phyloP scores from a whole-genome alignment of 2,888 invertebrate genomes.

The Phaedon cochleariae region DNA sequence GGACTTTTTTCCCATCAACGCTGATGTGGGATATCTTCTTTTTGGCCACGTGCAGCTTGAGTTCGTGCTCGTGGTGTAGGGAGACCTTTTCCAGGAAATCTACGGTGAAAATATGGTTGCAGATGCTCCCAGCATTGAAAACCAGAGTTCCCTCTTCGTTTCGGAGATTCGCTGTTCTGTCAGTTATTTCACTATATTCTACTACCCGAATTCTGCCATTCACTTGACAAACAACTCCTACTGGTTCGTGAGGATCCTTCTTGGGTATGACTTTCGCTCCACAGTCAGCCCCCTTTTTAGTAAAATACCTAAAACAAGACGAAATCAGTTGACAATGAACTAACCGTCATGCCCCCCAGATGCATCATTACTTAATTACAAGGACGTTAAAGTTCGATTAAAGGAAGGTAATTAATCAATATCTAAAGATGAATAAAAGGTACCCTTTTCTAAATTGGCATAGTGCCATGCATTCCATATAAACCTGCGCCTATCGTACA shows the following conservation, averaged over 20 bases:
- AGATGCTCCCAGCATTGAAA: slow-evolving; percentile 96
- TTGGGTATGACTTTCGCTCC: slow-evolving; percentile 97
- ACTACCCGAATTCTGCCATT: slow-evolving; percentile 91
- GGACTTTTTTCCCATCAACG: slow-evolving; percentile 72
- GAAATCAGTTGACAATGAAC: neutral
- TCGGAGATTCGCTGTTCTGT: slow-evolving; percentile 82
- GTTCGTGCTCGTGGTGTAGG: slow-evolving; percentile 72
- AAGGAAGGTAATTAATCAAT: too few relatives aligned
- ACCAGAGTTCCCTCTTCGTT: slow-evolving; percentile 82
- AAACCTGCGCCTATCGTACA: too few relatives aligned
- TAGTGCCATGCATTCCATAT: too few relatives aligned
- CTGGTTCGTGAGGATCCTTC: slow-evolving; percentile 87
- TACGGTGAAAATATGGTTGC: slow-evolving; percentile 95
- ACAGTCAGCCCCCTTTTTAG: slow-evolving; percentile 88
- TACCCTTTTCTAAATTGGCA: too few relatives aligned
- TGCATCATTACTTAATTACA: too few relatives aligned
- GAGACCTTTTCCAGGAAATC: slow-evolving; percentile 83
- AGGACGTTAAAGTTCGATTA: too few relatives aligned
- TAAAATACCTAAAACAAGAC: slow-evolving; percentile 70
- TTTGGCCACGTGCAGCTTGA: slow-evolving; percentile 93
- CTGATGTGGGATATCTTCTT: slow-evolving; percentile 94
- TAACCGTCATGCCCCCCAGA: neutral
- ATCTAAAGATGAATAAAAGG: too few relatives aligned
- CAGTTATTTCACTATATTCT: slow-evolving; percentile 96
- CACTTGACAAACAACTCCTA: slow-evolving; percentile 95